These are phyloP conservation scores for Plusia festucae DNA, from an alignment of 2,888 invertebrate species.

Conservation along the genomic window DNA sequence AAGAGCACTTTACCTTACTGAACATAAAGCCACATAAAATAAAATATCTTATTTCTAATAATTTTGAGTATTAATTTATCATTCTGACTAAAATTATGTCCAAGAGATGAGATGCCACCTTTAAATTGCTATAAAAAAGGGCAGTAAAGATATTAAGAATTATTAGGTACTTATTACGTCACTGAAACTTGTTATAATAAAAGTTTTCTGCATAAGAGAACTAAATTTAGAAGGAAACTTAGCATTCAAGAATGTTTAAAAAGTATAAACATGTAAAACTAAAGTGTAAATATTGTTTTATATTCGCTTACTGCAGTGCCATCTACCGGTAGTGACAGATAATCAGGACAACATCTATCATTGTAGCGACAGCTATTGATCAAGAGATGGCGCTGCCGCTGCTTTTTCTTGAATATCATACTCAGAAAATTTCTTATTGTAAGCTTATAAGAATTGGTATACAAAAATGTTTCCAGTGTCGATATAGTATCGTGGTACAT, in stretches of 20 bases:
- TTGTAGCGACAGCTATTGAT: slow-evolving; percentile 56
- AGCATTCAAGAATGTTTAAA: neutral
- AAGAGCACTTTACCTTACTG: slow-evolving; percentile 44
- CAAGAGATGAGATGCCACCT: neutral
- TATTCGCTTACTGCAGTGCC: slow-evolving; percentile 17
- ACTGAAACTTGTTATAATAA: too few species aligned
- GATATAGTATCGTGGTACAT: neutral
- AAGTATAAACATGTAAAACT: neutral
- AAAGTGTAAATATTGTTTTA: neutral
- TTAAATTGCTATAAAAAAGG: too few species aligned
- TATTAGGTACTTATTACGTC: too few species aligned
- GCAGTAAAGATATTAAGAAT: too few species aligned
- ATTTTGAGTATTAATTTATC: neutral
- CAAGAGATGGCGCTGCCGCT: slow-evolving; percentile 57
- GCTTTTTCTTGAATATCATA: too few species aligned
- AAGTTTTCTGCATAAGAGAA: neutral
- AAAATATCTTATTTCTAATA: neutral
- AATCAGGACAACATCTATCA: too few species aligned
- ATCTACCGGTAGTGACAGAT: slow-evolving; percentile 25
- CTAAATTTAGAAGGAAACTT: too few species aligned
- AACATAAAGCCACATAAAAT: slow-evolving; percentile 11
- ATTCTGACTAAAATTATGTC: neutral
- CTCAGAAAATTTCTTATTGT: too few species aligned
- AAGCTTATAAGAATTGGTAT: neutral
- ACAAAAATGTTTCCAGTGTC: too few species aligned